These are phyloP conservation scores for Chrysogorgia sp. DNA, from an alignment of 92 coral and sea anemone genomes.

Conservation along the genomic window DNA sequence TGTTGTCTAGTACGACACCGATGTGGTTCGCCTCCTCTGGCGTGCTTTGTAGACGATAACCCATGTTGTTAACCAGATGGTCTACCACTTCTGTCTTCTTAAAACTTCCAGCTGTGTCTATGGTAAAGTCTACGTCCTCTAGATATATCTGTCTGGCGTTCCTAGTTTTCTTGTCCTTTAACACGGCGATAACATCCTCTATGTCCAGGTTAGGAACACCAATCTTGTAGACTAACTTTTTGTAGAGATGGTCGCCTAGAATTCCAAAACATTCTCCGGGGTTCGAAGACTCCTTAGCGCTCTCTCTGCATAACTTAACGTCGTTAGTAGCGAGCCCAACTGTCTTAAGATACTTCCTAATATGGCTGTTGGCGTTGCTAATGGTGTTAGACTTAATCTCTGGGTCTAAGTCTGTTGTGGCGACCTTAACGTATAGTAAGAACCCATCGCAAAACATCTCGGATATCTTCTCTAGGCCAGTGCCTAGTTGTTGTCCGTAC, in stretches of 20 bases:
- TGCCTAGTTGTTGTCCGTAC: neutral
- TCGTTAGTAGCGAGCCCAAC: neutral
- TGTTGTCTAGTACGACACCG: neutral
- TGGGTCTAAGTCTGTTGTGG: neutral
- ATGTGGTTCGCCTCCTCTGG: neutral
- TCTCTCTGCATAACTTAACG: neutral
- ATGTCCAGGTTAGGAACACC: neutral
- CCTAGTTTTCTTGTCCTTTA: neutral
- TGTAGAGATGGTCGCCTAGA: neutral
- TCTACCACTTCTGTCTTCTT: neutral
- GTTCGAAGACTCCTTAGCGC: no score
- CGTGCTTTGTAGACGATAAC: no score
- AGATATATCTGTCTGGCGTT: neutral
- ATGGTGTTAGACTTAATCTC: no score
- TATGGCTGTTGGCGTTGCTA: neutral
- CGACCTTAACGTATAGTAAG: neutral
- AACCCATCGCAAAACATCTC: slow-evolving; percentile 32
- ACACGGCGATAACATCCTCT: neutral
- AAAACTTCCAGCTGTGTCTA: slow-evolving; percentile 1
- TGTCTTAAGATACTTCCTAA: neutral
- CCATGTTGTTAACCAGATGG: neutral
- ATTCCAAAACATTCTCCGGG: neutral
- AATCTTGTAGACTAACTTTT: neutral
- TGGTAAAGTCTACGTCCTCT: slow-evolving; percentile 1
- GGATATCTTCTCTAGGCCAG: slow-evolving; percentile 49